phyloP scores from a whole-genome alignment of 2,113 vertebrate genomes.

The Cyanistes caeruleus region DNA sequence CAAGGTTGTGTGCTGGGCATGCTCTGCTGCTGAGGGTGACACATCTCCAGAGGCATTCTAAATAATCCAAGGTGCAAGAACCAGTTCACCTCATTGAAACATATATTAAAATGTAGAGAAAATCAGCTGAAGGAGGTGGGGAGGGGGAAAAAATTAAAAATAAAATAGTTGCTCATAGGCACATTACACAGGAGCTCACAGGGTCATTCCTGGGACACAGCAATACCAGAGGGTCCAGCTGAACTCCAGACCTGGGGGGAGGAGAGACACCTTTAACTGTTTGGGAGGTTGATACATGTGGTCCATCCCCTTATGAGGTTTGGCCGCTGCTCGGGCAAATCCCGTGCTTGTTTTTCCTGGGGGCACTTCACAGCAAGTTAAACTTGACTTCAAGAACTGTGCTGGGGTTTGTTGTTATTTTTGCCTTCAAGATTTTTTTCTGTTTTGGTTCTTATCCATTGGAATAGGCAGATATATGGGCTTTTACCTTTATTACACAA shows the following conservation, averaged over 20 bases:
- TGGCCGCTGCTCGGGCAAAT: not conserved
- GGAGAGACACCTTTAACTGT: not conserved
- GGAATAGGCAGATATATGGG: slow-evolving; percentile 1
- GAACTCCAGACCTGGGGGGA: not conserved
- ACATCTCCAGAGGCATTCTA: not conserved
- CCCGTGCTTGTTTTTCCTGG: not conserved
- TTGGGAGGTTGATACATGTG: not conserved
- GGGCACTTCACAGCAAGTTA: not conserved
- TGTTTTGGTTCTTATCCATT: slow-evolving; percentile 2
- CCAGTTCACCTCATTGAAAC: not conserved
- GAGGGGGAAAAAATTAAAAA: not conserved
- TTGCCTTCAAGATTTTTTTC: not conserved
- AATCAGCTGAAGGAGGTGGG: not conserved
- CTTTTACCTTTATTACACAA: slow-evolving; percentile 39
- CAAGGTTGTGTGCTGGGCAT: not conserved
- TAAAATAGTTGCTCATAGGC: not conserved
- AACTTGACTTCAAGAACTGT: not conserved
- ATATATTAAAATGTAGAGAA: not conserved
- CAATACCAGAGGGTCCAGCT: not conserved
- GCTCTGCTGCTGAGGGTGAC: not conserved
- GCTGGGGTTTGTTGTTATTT: not conserved
- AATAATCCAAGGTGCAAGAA: not conserved
- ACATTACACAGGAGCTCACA: not conserved
- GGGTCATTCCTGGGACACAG: not conserved
- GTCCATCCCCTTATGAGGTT: not conserved